Percentiles rank a stretch among this genome's conserved stretches.
These are phyloP conservation scores for Cordilura impudica DNA, from an alignment of 2,888 invertebrate genomes.

Conservation along the genomic window DNA sequence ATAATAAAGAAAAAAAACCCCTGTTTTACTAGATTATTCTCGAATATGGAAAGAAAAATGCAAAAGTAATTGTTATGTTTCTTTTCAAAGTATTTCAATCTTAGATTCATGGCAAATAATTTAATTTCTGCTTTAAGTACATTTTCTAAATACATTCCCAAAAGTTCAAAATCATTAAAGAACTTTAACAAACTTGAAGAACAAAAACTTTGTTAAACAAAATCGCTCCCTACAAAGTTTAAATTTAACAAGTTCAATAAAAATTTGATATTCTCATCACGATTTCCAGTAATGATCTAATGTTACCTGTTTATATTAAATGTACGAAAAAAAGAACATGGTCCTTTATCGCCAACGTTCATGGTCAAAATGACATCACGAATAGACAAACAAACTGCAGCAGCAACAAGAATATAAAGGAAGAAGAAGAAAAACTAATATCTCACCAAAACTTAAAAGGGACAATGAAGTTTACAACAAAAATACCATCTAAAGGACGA, in stretches of 20 bases:
- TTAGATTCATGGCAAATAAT: too few relatives aligned
- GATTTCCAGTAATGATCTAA: constrained; percentile 63
- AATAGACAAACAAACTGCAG: background rate
- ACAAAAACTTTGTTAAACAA: background rate
- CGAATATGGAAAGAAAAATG: too few relatives aligned
- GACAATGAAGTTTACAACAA: constrained; percentile 23
- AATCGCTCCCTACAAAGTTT: constrained; percentile 4
- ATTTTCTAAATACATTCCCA: background rate
- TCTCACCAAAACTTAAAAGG: background rate
- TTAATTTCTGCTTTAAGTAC: too few relatives aligned
- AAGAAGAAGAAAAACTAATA: background rate
- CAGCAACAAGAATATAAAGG: background rate
- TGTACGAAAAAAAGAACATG: background rate
- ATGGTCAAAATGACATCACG: constrained; percentile 56
- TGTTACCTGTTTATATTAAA: constrained; percentile 58
- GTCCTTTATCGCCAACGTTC: constrained; percentile 40
- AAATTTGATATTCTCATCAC: constrained; percentile 57
- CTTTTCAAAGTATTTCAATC: too few relatives aligned
- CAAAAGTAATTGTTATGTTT: too few relatives aligned
- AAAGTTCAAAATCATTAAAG: constrained; percentile 19
- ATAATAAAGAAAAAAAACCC: too few relatives aligned
- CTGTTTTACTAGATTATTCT: too few relatives aligned
- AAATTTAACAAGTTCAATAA: constrained; percentile 55
- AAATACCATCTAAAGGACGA: constrained; percentile 15
- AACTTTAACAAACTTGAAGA: constrained; percentile 41